phyloP scores from a whole-genome alignment of 2,888 invertebrate genomes.

The Gastracanthus pulcherrimus region DNA sequence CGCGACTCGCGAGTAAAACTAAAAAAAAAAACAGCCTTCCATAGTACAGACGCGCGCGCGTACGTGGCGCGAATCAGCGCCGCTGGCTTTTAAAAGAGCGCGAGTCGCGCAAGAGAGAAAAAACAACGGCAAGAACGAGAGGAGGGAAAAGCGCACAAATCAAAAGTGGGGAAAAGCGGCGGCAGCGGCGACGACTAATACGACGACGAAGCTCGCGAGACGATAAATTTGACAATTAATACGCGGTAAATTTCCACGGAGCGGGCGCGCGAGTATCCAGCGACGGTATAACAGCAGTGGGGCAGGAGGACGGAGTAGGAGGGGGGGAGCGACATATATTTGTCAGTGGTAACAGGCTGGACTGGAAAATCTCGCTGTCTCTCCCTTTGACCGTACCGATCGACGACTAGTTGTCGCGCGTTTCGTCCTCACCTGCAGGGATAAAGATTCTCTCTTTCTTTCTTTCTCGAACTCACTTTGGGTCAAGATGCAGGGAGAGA shows the following conservation, averaged over 20 bases:
- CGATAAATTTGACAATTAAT: slow-evolving; percentile 60
- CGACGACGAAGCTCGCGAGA: neutral
- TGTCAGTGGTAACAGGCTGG: slow-evolving; percentile 24
- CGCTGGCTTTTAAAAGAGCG: neutral
- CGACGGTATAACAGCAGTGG: too few species aligned
- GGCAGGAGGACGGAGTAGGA: too few species aligned
- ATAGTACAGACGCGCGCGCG: neutral
- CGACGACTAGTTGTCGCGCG: too few species aligned
- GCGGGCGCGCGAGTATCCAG: neutral
- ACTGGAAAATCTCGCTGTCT: neutral
- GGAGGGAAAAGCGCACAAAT: neutral
- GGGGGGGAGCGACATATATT: slow-evolving; percentile 19
- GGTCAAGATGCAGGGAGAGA: too few species aligned
- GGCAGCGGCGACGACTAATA: neutral
- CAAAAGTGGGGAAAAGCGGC: neutral
- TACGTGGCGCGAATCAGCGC: neutral
- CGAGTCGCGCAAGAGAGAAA: neutral
- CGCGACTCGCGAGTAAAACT: neutral
- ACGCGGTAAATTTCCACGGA: slow-evolving; percentile 56
- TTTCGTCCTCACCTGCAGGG: too few species aligned
- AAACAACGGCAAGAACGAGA: neutral
- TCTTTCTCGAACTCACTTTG: neutral
- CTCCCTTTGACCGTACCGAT: neutral
- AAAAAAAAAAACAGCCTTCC: neutral
- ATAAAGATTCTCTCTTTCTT: neutral